Base-by-base conservation (phyloP, 2,888 invertebrate genomes). In the Habroteleia sp. region DNA sequence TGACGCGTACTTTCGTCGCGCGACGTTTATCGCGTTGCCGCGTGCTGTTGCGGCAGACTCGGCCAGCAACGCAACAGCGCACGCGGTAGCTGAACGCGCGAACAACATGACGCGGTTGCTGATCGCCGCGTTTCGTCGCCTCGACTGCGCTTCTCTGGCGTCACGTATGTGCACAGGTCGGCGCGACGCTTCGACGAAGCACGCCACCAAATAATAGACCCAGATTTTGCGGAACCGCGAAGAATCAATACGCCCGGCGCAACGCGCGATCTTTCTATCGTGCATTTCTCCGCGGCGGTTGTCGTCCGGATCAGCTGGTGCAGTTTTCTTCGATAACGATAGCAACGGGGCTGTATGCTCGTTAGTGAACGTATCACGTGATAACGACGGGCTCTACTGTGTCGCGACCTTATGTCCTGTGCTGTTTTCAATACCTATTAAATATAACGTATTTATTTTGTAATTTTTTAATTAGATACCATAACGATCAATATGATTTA, bases 81-180 rank as follows among this genome's bases (percentile, higher is more conserved):
- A 33, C 52, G 58, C 60, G 52, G 35, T 63, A 68, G 73, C 65
- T 74, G 56, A 62, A 74, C 82, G 82, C 78, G 80, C 80, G 78
- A 83, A 79, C 79, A 81, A 77, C 84, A 84, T 83, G 46, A 20
- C 42, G 52, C 62, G 66, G 20, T 20, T 44, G 10, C 39, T 44
- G 56, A 48, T 66, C 66, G 66, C 31, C 46, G 29, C 46, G 66
- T 14, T 37, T 11, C 65, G 65, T 65, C 42, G 50, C n/a, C 14
- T 27, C 54, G 37, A 68, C 68, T 68, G 58, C 50, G 58, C 50
- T 16, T 13, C 8, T 56, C 31, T 25, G 31, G 31, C 17, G 39
- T 27, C 31, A 54, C 39, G 13, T 50, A 66, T 23, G 16, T 46
- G 14, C 29, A 13, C 58, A 20, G 14, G 13, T 37, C 13, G 16